Conservation (phyloP, 2,797 vertebrate genomes). For the Sylvilagus floridanus region DNA sequence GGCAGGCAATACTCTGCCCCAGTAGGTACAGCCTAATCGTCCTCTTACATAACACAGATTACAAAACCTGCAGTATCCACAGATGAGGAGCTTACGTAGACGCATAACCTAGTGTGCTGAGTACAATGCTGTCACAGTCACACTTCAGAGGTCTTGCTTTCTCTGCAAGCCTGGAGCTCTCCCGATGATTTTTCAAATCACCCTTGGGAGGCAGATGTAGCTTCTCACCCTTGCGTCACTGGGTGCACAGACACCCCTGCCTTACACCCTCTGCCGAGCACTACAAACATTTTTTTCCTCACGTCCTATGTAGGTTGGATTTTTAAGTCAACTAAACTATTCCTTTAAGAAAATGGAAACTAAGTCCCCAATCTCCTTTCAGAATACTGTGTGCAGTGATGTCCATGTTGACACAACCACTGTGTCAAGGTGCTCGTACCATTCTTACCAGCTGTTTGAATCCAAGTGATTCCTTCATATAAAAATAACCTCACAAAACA, state of each 20-base stretch:
- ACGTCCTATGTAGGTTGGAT: constrained; percentile 55
- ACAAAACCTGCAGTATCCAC: constrained; percentile 89
- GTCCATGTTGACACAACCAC: constrained; percentile 69
- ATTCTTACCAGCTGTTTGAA: constrained; percentile 61
- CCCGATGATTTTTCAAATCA: constrained; percentile 52
- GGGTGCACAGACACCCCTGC: constrained; percentile 56
- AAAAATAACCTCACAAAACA: constrained; percentile 74
- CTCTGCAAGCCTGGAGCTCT: constrained; percentile 37
- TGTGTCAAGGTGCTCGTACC: constrained; percentile 84
- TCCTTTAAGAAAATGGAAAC: constrained; percentile 80
- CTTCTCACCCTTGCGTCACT: constrained; percentile 18
- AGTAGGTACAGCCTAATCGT: constrained; percentile 87
- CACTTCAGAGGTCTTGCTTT: constrained; percentile 33
- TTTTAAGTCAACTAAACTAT: constrained; percentile 60
- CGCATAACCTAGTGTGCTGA: constrained; percentile 76
- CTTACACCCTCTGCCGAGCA: constrained; percentile 34
- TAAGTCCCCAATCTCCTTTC: constrained; percentile 42
- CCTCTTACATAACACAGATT: constrained; percentile 89
- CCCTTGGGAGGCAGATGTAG: constrained; percentile 71
- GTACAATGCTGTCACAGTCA: constrained; percentile 78
- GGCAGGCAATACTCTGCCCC: constrained; percentile 82
- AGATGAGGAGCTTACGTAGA: constrained; percentile 83
- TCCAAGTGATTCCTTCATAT: constrained; percentile 51
- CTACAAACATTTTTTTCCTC: constrained; percentile 64
- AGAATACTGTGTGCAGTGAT: constrained; percentile 31